These are phyloP conservation scores for Cepaea nemoralis DNA, from an alignment of 1,140 invertebrate species.

Conservation along the genomic window DNA sequence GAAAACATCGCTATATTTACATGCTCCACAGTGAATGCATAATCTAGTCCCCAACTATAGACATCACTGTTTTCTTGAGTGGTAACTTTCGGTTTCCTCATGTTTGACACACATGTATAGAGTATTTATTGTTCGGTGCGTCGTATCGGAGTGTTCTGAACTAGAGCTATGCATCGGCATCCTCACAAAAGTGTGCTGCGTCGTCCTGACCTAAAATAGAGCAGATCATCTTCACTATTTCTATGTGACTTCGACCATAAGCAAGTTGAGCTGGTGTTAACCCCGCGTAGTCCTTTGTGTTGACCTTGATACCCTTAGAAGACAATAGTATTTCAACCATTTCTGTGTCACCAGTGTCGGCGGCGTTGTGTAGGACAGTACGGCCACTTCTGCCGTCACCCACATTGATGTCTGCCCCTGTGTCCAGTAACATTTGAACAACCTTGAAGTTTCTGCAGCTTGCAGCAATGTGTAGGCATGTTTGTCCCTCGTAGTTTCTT, in stretches of 20 bases:
- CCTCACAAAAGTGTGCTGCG: background rate
- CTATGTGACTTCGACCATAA: conserved; percentile 42
- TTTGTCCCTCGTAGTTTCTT: conserved; percentile 84
- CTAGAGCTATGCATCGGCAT: no score
- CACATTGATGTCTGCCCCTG: conserved; percentile 79
- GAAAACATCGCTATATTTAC: no score
- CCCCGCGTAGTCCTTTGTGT: conserved; percentile 45
- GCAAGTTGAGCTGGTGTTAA: conserved; percentile 48
- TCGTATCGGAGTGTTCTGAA: no score
- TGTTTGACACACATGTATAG: no score
- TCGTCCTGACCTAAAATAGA: background rate
- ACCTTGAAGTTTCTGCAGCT: conserved; percentile 39
- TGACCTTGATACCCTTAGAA: conserved; percentile 39
- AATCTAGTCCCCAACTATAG: no score
- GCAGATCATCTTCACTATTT: conserved; percentile 8
- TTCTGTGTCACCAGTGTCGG: conserved; percentile 38
- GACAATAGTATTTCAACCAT: conserved; percentile 41
- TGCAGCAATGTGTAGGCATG: conserved; percentile 72
- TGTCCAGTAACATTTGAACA: conserved; percentile 40
- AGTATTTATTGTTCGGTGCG: no score
- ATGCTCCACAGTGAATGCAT: no score
- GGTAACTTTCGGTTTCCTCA: no score
- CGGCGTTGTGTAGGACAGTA: conserved; percentile 54
- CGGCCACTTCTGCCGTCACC: conserved; percentile 68
- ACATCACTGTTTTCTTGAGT: no score